These are phyloP conservation scores for Pycnomerus fuliginosus DNA, from an alignment of 2,888 invertebrate genomes.

Conservation along the genomic window DNA sequence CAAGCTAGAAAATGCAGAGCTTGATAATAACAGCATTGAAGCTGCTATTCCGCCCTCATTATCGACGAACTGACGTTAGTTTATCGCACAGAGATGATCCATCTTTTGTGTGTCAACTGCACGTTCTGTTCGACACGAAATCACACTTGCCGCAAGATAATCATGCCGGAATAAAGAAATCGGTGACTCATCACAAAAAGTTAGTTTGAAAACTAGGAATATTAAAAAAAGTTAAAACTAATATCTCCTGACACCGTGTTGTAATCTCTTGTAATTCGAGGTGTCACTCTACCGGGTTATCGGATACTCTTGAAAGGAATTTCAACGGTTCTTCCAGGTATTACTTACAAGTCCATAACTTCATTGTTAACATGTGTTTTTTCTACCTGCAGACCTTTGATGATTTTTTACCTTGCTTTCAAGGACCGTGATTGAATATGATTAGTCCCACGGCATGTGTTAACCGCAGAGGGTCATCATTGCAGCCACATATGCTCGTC, in stretches of 20 bases:
- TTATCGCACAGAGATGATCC: constrained; percentile 44
- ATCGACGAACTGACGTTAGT: constrained; percentile 39
- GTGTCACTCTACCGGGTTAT: constrained; percentile 17
- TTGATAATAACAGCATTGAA: too few relatives aligned
- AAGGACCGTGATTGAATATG: constrained; percentile 23
- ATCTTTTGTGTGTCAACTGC: constrained; percentile 43
- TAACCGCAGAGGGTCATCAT: constrained; percentile 10
- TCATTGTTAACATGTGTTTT: constrained; percentile 24
- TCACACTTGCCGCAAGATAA: constrained; percentile 28
- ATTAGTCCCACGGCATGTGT: constrained; percentile 21
- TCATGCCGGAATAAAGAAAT: constrained; percentile 14
- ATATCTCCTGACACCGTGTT: not conserved
- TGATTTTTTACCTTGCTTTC: constrained; percentile 16
- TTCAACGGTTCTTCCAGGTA: constrained; percentile 20
- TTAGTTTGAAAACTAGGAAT: constrained; percentile 3
- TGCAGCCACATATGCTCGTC: constrained; percentile 8
- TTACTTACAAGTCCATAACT: constrained; percentile 21
- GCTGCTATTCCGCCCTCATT: too few relatives aligned
- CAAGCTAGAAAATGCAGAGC: too few relatives aligned
- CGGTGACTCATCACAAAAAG: constrained; percentile 20
- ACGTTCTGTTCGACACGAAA: constrained; percentile 39
- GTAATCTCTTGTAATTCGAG: not conserved
- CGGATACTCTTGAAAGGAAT: constrained; percentile 23
- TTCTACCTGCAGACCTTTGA: constrained; percentile 23
- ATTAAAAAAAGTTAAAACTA: not conserved